Percentiles rank a stretch among this genome's conserved stretches.
Evolutionary conservation across 2,888 invertebrate species (phyloP).

Genomic region (Sinohyriopsis cumingii): DNA sequence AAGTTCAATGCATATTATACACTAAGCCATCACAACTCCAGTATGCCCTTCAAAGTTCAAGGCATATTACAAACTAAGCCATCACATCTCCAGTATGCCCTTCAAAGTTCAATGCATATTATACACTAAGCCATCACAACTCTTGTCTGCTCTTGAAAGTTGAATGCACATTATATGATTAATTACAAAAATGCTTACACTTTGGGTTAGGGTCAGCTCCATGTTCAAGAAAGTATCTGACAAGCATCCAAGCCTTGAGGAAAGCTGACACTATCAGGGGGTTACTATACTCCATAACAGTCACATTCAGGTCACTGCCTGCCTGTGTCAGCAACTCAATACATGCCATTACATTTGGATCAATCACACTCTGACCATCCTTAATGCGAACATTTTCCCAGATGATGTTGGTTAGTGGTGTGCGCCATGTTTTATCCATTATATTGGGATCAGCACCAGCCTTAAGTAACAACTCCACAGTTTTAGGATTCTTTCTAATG

Average conservation of each 20-base stretch:
- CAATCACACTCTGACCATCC: conserved; percentile 17
- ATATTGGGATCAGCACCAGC: conserved; percentile 53
- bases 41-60: too few relatives aligned
- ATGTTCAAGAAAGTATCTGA: conserved; percentile 49
- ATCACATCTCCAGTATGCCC: too few relatives aligned
- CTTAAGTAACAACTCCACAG: conserved; percentile 47
- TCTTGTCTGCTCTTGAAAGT: too few relatives aligned
- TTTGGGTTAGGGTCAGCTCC: conserved; percentile 54
- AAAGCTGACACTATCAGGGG: conserved; percentile 52
- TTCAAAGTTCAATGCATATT: too few relatives aligned
- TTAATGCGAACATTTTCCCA: conserved; percentile 40
- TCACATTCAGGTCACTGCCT: conserved; percentile 40
- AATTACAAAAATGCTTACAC: conserved; percentile 36
- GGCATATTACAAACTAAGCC: too few relatives aligned
- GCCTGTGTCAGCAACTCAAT: conserved; percentile 50
- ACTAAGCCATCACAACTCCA: too few relatives aligned
- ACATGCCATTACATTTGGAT: conserved; percentile 45
- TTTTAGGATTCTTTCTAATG: conserved; percentile 40
- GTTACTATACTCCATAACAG: conserved; percentile 47
- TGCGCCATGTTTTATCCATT: conserved; percentile 49
- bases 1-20: too few relatives aligned
- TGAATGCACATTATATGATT: too few relatives aligned
- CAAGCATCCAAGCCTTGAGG: conserved; percentile 37
- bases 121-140: too few relatives aligned
- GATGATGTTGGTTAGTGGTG: conserved; percentile 57